phyloP scores from a whole-genome alignment of 2,113 vertebrate species.

The Phoxinus phoxinus region DNA sequence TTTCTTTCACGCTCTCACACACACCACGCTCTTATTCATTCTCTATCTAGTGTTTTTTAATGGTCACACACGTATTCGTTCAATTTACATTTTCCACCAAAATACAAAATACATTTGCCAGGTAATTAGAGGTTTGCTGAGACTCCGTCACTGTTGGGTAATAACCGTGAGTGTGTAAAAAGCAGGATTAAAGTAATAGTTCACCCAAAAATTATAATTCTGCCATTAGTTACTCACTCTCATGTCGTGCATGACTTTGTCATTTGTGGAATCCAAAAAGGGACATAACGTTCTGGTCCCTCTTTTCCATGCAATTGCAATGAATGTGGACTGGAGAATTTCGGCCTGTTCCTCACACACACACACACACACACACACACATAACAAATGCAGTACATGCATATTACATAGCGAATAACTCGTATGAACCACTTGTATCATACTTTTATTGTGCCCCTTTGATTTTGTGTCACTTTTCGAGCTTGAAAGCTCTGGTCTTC shows the following conservation, averaged over 20 bases:
- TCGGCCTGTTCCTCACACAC: neutral
- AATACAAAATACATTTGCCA: no score
- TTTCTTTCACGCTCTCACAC: neutral
- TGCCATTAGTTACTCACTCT: neutral
- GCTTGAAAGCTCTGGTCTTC: neutral
- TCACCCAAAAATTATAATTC: neutral
- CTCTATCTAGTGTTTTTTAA: neutral
- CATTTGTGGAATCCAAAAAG: neutral
- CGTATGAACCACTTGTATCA: neutral
- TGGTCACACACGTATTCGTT: neutral
- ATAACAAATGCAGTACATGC: neutral
- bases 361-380: neutral
- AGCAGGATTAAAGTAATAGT: neutral
- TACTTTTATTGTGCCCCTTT: neutral
- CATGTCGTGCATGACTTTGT: neutral
- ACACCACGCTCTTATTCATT: neutral
- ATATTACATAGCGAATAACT: neutral
- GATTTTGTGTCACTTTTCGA: neutral
- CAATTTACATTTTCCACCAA: neutral
- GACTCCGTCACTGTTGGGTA: neutral
- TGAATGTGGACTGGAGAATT: neutral
- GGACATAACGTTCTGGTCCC: neutral
- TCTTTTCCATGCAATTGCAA: neutral
- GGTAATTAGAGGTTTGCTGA: conserved; percentile 5
- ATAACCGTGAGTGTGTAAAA: neutral